phyloP scores from a whole-genome alignment of 2,888 invertebrate species.

The Cephus nigrinus region DNA sequence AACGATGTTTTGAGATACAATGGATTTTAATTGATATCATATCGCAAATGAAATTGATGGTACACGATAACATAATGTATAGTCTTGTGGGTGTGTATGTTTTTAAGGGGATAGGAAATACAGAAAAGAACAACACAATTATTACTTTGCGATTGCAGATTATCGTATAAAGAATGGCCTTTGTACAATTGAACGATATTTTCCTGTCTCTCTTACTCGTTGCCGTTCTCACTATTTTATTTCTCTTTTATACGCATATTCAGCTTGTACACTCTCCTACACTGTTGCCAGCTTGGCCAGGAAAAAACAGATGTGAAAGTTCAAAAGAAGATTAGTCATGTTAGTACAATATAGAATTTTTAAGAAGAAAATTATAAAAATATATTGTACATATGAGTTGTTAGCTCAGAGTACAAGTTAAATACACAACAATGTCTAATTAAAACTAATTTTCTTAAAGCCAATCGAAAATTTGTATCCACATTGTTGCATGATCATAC shows the following conservation, averaged over 20 bases:
- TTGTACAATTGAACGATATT: conserved; percentile 26
- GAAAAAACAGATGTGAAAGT: conserved; percentile 55
- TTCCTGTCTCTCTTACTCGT: conserved; percentile 4
- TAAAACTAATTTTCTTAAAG: not conserved
- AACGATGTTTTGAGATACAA: too few species aligned
- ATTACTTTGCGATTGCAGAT: not conserved
- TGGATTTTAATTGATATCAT: too few species aligned
- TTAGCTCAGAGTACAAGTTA: not conserved
- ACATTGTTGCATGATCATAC: not conserved
- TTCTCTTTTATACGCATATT: conserved; percentile 11
- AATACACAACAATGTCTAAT: too few species aligned
- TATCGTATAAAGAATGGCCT: conserved; percentile 45
- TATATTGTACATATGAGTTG: not conserved
- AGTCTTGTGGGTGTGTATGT: too few species aligned
- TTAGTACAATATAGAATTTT: not conserved
- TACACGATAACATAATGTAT: too few species aligned
- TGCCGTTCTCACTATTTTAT: not conserved
- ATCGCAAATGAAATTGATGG: too few species aligned
- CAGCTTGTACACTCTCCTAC: conserved; percentile 15
- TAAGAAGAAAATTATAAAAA: not conserved
- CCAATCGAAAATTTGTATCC: not conserved
- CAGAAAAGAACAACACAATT: not conserved
- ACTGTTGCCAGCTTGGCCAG: conserved; percentile 38
- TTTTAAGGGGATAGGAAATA: not conserved
- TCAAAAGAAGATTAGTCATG: conserved; percentile 31